phyloP scores from a whole-genome alignment of 2,888 invertebrate genomes.

The Melieria picta region DNA sequence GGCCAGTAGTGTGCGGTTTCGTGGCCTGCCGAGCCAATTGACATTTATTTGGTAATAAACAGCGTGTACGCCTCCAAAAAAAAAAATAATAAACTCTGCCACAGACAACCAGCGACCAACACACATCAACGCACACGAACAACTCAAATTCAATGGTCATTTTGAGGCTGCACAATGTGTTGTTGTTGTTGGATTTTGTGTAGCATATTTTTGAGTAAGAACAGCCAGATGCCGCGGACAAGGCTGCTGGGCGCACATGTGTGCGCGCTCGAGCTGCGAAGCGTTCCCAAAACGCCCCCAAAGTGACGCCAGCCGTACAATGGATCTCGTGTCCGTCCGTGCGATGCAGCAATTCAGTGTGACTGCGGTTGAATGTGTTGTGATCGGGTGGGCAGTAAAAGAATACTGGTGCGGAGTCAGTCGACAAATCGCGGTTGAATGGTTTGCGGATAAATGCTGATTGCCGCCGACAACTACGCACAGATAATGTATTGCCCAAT shows the following conservation, averaged over 20 bases:
- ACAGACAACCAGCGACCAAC: conserved; percentile 1
- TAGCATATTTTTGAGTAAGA: conserved; percentile 11
- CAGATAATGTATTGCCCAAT: too few species aligned
- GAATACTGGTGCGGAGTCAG: too few species aligned
- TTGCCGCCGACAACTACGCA: too few species aligned
- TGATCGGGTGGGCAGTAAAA: too few species aligned
- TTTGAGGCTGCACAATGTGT: background rate
- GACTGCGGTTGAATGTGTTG: too few species aligned
- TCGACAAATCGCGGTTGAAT: too few species aligned
- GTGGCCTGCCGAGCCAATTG: conserved; percentile 41
- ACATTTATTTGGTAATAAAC: conserved; percentile 56
- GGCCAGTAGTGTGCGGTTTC: conserved; percentile 50
- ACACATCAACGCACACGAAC: background rate
- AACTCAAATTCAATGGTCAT: background rate
- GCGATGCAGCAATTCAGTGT: too few species aligned
- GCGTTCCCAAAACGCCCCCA: conserved; percentile 53
- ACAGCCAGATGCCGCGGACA: conserved; percentile 48
- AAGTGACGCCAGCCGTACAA: background rate
- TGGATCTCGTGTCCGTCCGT: too few species aligned
- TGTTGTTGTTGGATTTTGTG: conserved; percentile 14
- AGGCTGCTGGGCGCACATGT: conserved; percentile 33
- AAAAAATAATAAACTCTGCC: conserved; percentile 19
- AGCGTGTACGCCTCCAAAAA: conserved; percentile 56
- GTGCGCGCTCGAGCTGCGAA: conserved; percentile 26
- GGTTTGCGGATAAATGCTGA: too few species aligned